Percentiles rank a stretch among this genome's conserved stretches.
phyloP scores from a whole-genome alignment of 1,140 invertebrate genomes.

The Drosophila chauvacae region DNA sequence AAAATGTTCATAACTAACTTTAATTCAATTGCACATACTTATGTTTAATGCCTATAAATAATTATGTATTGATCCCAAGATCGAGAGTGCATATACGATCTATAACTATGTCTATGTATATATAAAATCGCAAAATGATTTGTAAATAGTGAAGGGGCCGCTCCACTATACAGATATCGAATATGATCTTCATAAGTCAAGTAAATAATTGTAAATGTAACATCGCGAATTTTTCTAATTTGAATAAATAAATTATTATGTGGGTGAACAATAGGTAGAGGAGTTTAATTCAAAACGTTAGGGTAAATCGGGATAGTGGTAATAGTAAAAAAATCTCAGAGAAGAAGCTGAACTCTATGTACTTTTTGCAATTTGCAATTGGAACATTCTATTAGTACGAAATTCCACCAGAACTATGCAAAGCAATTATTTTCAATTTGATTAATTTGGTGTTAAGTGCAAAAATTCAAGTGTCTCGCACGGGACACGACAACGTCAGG shows the following conservation, averaged over 20 bases:
- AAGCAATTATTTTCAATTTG: too few relatives aligned
- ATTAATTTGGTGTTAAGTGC: too few relatives aligned
- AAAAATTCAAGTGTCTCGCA: too few relatives aligned
- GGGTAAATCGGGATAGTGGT: background rate
- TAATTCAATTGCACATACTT: conserved; percentile 59
- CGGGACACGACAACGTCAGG: too few relatives aligned
- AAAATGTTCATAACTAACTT: conserved; percentile 72
- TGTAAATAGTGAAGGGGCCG: conserved; percentile 62
- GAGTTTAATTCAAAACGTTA: background rate
- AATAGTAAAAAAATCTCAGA: background rate
- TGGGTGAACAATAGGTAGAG: conserved; percentile 77
- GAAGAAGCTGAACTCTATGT: background rate
- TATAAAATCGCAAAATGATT: conserved; percentile 43
- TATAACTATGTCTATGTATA: conserved; percentile 45
- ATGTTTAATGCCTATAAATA: conserved; percentile 46
- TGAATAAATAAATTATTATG: conserved; percentile 83
- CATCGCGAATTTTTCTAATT: conserved; percentile 74
- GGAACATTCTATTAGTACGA: background rate
- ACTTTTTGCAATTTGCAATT: background rate
- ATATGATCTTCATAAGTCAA: conserved; percentile 77
- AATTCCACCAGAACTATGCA: too few relatives aligned
- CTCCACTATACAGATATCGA: conserved; percentile 63
- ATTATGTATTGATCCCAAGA: conserved; percentile 38
- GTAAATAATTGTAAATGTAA: conserved; percentile 77
- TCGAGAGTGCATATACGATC: conserved; percentile 31